Conservation (phyloP, 2,113 vertebrate genomes). For the Morphnarchus princeps region DNA sequence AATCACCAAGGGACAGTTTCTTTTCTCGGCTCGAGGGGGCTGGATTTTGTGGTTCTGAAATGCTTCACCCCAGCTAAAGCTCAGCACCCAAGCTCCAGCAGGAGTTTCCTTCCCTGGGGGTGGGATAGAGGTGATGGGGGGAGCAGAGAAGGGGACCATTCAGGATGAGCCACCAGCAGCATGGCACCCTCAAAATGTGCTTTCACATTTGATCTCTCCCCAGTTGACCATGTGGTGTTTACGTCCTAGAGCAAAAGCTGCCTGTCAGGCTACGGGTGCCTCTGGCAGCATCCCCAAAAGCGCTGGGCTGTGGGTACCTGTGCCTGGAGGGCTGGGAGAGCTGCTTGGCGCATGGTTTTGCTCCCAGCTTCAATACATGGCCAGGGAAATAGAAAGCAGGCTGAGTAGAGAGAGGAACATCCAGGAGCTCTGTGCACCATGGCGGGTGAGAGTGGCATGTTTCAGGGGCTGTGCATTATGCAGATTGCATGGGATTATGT, state of each 20-base stretch:
- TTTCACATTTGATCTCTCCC: background rate
- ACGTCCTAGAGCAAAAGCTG: background rate
- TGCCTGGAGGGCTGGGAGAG: background rate
- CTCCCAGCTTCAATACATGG: background rate
- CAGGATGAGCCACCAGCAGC: background rate
- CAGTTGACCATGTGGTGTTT: accelerated
- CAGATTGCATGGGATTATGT: background rate
- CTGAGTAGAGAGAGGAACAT: background rate
- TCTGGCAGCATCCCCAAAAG: background rate
- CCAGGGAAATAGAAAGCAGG: background rate
- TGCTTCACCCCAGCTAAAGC: accelerated
- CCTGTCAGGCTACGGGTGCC: background rate
- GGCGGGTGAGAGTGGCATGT: accelerated
- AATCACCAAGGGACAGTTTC: background rate
- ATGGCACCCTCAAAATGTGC: accelerated
- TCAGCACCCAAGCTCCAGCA: background rate
- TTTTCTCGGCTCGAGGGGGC: accelerated
- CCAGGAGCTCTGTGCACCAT: accelerated
- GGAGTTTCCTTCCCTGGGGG: accelerated
- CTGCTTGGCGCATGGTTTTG: accelerated
- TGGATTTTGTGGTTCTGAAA: background rate
- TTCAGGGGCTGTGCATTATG: background rate
- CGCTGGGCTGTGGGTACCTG: background rate
- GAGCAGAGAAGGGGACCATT: background rate
- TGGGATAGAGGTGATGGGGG: background rate